A percentile compares a stretch with the other conserved stretches of the same genome.
Conservation (phyloP, 2,888 invertebrate genomes). For the Melikaiella ostensackeni region DNA sequence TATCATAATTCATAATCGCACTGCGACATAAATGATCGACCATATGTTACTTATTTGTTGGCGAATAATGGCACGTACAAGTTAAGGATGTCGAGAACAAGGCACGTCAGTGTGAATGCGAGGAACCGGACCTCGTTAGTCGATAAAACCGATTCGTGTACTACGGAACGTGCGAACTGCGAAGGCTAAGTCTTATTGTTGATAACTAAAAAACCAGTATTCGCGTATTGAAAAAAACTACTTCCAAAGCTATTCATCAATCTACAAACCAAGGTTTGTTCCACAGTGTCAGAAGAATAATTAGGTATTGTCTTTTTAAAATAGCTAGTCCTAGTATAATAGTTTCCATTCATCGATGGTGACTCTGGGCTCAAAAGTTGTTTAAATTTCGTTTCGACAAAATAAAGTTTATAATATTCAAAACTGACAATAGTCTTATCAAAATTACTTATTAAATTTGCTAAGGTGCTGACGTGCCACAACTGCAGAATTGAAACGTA, state of each 20-base stretch:
- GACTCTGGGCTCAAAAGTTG: not conserved
- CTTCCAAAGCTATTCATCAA: not conserved
- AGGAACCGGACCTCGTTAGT: slow-evolving; percentile 56
- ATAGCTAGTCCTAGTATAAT: not conserved
- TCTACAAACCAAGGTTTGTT: not conserved
- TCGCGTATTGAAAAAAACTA: not conserved
- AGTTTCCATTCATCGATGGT: not conserved
- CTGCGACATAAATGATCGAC: slow-evolving; percentile 3
- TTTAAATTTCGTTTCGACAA: not conserved
- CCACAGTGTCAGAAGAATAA: not conserved
- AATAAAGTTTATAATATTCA: no score
- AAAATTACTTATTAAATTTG: not conserved
- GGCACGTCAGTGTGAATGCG: slow-evolving; percentile 29
- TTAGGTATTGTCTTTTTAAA: not conserved
- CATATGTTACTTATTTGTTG: slow-evolving; percentile 27
- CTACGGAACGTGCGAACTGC: slow-evolving; percentile 45
- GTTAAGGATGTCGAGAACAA: slow-evolving; percentile 35
- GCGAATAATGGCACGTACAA: slow-evolving; percentile 36
- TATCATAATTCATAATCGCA: slow-evolving; percentile 20
- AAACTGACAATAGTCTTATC: not conserved
- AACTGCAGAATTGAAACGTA: no score
- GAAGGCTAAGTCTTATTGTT: slow-evolving; percentile 41
- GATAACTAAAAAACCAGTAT: slow-evolving; percentile 43
- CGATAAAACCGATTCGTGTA: slow-evolving; percentile 57
- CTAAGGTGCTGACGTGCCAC: not conserved